Evolutionary conservation across 1,140 invertebrate genomes (phyloP).

Genomic region (Eupristina koningsbergeri): DNA sequence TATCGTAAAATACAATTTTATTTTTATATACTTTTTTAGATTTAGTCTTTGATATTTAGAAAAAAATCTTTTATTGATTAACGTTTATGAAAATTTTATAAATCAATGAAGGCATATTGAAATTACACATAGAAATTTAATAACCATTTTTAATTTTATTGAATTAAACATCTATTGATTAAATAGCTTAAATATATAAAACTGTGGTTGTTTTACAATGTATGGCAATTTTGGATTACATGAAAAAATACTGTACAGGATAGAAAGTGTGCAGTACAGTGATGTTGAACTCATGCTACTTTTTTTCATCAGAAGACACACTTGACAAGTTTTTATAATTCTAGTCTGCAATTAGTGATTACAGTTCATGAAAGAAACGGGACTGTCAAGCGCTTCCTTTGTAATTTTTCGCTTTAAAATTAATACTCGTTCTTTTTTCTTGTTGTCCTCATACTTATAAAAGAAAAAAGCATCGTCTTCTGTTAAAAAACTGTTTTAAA

Average conservation of each 20-base stretch:
- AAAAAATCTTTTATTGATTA: too few relatives aligned
- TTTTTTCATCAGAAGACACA: conserved; percentile 36
- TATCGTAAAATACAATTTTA: neutral
- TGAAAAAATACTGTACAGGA: neutral
- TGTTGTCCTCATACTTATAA: neutral
- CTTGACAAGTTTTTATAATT: conserved; percentile 48
- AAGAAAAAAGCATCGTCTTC: neutral
- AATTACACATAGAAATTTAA: too few relatives aligned
- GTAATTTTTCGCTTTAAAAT: conserved; percentile 40
- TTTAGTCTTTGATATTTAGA: too few relatives aligned
- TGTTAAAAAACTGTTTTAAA: neutral
- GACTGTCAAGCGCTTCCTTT: conserved; percentile 33
- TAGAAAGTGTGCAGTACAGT: conserved; percentile 11
- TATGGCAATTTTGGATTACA: neutral
- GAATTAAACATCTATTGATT: too few relatives aligned
- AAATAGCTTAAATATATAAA: neutral
- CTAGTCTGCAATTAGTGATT: conserved; percentile 40
- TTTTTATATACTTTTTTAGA: too few relatives aligned
- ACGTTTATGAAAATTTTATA: too few relatives aligned
- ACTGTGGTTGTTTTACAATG: neutral
- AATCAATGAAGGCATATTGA: too few relatives aligned
- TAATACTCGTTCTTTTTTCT: conserved; percentile 36
- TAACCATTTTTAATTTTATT: too few relatives aligned
- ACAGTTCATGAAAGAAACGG: conserved; percentile 33
- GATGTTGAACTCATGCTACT: neutral